Conservation (phyloP, 2,797 vertebrate genomes). For the Ibycter americanus region DNA sequence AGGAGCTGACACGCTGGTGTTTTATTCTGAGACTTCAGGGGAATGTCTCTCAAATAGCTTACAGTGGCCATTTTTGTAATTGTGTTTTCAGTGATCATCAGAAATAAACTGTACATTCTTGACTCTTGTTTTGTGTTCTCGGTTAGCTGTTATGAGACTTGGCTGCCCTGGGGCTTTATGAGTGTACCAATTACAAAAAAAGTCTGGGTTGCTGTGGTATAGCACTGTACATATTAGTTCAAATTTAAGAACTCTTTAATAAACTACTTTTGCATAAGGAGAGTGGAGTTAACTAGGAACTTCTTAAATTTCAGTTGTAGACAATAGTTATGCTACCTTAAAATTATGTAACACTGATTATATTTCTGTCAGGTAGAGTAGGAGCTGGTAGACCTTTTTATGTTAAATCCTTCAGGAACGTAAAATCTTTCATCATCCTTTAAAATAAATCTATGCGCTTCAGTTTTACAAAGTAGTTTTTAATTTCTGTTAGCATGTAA, state of each 20-base stretch:
- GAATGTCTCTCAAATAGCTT: not conserved
- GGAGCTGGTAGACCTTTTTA: not conserved
- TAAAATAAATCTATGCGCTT: not conserved
- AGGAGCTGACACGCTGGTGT: not conserved
- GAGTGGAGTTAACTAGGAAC: not conserved
- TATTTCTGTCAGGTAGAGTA: not conserved
- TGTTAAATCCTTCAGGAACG: not conserved
- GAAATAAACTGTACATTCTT: not conserved
- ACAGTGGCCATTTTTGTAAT: not conserved
- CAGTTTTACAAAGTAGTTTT: not conserved
- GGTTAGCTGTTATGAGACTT: not conserved
- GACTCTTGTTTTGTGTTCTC: not conserved
- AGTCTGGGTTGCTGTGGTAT: not conserved
- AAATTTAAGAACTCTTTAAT: not conserved
- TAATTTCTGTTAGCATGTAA: not conserved
- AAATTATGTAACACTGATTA: not conserved
- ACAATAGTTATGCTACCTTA: not conserved
- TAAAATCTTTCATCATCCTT: not conserved
- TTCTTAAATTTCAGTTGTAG: not conserved
- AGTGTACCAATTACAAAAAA: not conserved
- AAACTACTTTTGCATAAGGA: not conserved
- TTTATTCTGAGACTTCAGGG: not conserved
- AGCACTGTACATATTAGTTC: not conserved
- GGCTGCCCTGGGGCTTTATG: not conserved
- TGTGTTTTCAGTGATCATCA: not conserved